phyloP scores from a whole-genome alignment of 2,888 invertebrate species.

The Caenorhabditis sulstoni region DNA sequence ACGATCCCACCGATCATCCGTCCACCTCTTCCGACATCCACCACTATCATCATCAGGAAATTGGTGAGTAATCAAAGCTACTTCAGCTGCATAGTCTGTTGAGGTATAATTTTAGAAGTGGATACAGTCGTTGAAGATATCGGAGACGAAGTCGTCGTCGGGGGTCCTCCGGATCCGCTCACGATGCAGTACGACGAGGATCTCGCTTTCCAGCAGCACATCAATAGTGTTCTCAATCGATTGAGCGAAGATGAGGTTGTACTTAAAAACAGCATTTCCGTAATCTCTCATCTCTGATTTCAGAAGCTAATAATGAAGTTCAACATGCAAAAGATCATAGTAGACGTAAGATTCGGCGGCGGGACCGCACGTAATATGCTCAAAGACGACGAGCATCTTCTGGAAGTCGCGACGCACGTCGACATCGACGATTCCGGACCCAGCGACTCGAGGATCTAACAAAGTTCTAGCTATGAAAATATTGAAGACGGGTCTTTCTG shows the following conservation, averaged over 20 bases:
- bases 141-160: slow-evolving; percentile 29
- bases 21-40: slow-evolving; percentile 20
- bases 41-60: slow-evolving; percentile 43
- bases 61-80: slow-evolving; percentile 4
- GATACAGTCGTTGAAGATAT: slow-evolving; percentile 25
- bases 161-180: neutral
- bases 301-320: slow-evolving; percentile 75
- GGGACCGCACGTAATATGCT: slow-evolving; percentile 51
- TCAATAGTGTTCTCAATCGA: slow-evolving; percentile 67
- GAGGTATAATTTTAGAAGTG: slow-evolving; percentile 20
- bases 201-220: slow-evolving; percentile 69
- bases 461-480: too few species aligned
- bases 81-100: neutral
- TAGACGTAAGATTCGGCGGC: slow-evolving; percentile 72
- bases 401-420: slow-evolving; percentile 8
- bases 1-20: slow-evolving; percentile 21
- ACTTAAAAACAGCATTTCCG: neutral
- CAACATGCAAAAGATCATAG: slow-evolving; percentile 74
- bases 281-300: slow-evolving; percentile 18
- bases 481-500: neutral
- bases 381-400: slow-evolving; percentile 27
- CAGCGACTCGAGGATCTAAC: neutral
- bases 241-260: slow-evolving; percentile 74
- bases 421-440: slow-evolving; percentile 13
- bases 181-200: slow-evolving; percentile 69